Base-by-base conservation (phyloP, 2,797 vertebrate species). In the Premnoplex brunnescens region DNA sequence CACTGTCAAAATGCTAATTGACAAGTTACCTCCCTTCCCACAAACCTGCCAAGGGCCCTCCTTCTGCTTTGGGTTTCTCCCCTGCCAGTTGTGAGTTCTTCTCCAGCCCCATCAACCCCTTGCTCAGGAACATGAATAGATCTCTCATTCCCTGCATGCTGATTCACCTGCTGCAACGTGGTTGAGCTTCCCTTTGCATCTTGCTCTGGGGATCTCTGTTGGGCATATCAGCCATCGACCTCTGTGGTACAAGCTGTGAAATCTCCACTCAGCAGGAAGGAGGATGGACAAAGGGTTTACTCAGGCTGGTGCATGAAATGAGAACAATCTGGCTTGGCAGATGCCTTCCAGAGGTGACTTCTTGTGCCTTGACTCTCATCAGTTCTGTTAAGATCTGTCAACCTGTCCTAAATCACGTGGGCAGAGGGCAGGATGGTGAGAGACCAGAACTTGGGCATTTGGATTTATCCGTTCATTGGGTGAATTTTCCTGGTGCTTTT, bases 191-290 rank as follows among this genome's bases (percentile, higher is more conserved):
- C 32, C 39, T 19, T 60, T 46, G 44, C 78, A 39, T 30, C 55
- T 36, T 49, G 72, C 17, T 22, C 54, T 64, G 76, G 63, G 69
- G 21, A 5, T 59, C 60, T 78, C 80, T 78, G 62, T n/a, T 48
- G 54, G 54, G 23, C 1, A 0, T 6, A 6, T n/a, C 34, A 69
- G 19, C 60, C 67, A 14, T 21, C 2, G 2, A 2, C 37, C 34
- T 52, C 55, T 24, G 30, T 17, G 37, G 20, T 5, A 28, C 0
- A 0, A 46, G 9, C 6, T 46, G 72, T 9, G 48, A 48, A 81
- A 64, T 28, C 48, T 63, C 37, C 51, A 17, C 43, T 30, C 13
- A 43, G 80, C 55, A 69, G 66, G 78, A 66, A 39, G 24, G 52
- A 81, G 66, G 11, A 6, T 6, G 48, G 71, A 16, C 51, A 52